Percentiles rank a stretch among this genome's conserved stretches.
phyloP scores from a whole-genome alignment of 53 echinoderm and acorn worm genomes.

The Echinarachnius parma region DNA sequence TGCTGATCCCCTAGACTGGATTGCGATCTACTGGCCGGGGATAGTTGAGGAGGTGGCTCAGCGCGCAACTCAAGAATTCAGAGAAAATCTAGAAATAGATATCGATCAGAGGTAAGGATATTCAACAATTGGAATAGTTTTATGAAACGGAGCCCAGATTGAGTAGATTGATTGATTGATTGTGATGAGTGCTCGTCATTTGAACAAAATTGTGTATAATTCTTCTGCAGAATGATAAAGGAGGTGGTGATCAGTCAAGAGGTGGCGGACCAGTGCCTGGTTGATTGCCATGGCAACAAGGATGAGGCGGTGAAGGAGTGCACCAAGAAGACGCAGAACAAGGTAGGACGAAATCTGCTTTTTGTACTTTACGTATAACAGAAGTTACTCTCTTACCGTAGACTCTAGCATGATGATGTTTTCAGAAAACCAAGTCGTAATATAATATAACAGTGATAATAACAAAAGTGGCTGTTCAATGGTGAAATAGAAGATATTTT shows the following conservation, averaged over 20 bases:
- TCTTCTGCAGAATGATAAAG: slow-evolving; percentile 9
- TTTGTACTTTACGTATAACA: too few relatives aligned
- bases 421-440: too few relatives aligned
- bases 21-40: slow-evolving; percentile 4
- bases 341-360: too few relatives aligned
- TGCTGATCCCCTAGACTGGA: slow-evolving; percentile 12
- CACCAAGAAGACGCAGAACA: slow-evolving; percentile 2
- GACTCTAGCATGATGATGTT: too few relatives aligned
- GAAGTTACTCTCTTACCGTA: too few relatives aligned
- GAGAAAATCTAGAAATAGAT: slow-evolving; percentile 30
- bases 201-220: neutral
- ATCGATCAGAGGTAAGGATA: slow-evolving; percentile 14
- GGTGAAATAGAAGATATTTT: too few relatives aligned
- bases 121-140: too few relatives aligned
- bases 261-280: slow-evolving; percentile 12
- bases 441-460: too few relatives aligned
- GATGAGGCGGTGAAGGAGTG: slow-evolving; percentile 36
- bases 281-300: slow-evolving; percentile 5
- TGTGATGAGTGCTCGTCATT: neutral
- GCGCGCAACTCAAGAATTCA: slow-evolving; percentile 4
- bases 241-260: slow-evolving; percentile 15
- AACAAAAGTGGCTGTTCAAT: too few relatives aligned
- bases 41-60: neutral
- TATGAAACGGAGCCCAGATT: too few relatives aligned
- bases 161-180: too few relatives aligned